Base-by-base conservation (phyloP, 2,888 invertebrate genomes). In the Stenotaenia linearis region DNA sequence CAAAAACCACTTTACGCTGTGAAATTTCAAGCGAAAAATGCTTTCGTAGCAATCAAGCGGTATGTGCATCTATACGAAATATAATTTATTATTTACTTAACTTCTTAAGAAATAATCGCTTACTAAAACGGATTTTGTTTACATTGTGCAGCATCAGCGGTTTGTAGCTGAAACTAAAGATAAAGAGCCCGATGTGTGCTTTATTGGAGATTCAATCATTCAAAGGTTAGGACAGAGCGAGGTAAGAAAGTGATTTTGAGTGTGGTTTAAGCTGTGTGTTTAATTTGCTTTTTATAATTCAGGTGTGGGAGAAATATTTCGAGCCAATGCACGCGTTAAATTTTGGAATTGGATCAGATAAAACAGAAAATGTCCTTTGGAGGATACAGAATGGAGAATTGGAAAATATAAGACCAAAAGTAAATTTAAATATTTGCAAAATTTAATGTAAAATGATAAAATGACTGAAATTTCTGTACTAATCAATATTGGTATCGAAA, bases 291-390 rank as follows among this genome's bases (percentile, higher is more conserved):
- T 74, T 4, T 74, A 6, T 25, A 69, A 56, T 75, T 6, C 30
- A 88, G 87, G 90, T 94, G 77, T 97, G 96, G 96, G 92, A 93
- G 85, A 92, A 93, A 84, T 91, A 93, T 88, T 96, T 96, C 89
- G 95, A 93, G 80, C 96, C 96, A 0, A 89, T 97, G 85, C 96
- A 97, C 87, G 93, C 94, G 85, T 90, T 96, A 83, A 96, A 96
- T 87, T 94, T 95, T 88, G 95, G 96, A 83, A 93, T 96, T 84
- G 92, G 94, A 83, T 92, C 91, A 82, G 96, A 97, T 87, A 90
- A 91, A 85, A 93, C 94, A 45, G 93, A 96, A 86, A 92, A 97
- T 89, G 91, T 96, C 15, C 88, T 97, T 50, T 97, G 96, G 96
- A 89, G 97, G 83, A 90, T 96, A 75, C 90, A 91, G 85, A 94